Conservation (phyloP, 1,140 invertebrate genomes). For the Drosophila leontia region DNA sequence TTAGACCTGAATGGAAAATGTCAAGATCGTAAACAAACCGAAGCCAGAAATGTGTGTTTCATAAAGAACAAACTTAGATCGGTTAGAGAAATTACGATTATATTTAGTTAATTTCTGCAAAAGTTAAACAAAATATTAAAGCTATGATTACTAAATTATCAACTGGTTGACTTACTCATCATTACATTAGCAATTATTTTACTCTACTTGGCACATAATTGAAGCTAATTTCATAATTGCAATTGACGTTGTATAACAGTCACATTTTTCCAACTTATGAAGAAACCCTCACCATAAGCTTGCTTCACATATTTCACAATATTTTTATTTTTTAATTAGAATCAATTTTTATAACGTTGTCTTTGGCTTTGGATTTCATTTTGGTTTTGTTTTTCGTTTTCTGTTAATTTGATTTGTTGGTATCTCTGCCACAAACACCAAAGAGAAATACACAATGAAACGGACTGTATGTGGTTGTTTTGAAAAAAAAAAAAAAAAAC, state of each 20-base stretch:
- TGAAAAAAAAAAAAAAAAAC: constrained; percentile 13
- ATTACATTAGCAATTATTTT: neutral
- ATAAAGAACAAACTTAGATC: neutral
- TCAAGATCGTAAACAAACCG: constrained; percentile 70
- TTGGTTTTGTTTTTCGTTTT: constrained; percentile 16
- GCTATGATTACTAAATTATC: neutral
- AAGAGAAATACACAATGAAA: constrained; percentile 23
- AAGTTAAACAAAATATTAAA: neutral
- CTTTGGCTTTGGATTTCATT: constrained; percentile 32
- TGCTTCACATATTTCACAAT: constrained; percentile 45
- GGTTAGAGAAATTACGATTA: constrained; percentile 3
- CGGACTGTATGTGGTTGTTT: constrained; percentile 18
- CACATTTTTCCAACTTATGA: constrained; percentile 4
- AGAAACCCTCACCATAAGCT: constrained; percentile 25
- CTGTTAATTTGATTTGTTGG: constrained; percentile 65
- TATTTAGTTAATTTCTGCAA: neutral
- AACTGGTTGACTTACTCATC: neutral
- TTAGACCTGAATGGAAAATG: constrained; percentile 71
- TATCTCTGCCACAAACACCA: constrained; percentile 19
- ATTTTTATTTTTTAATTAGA: constrained; percentile 67
- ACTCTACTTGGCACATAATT: neutral
- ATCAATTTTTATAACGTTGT: constrained; percentile 22
- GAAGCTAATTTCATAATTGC: constrained; percentile 4
- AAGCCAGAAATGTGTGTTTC: constrained; percentile 13
- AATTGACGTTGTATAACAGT: constrained; percentile 10